Conservation (phyloP, 2,113 vertebrate species). For the Onychorhynchus coronatus region DNA sequence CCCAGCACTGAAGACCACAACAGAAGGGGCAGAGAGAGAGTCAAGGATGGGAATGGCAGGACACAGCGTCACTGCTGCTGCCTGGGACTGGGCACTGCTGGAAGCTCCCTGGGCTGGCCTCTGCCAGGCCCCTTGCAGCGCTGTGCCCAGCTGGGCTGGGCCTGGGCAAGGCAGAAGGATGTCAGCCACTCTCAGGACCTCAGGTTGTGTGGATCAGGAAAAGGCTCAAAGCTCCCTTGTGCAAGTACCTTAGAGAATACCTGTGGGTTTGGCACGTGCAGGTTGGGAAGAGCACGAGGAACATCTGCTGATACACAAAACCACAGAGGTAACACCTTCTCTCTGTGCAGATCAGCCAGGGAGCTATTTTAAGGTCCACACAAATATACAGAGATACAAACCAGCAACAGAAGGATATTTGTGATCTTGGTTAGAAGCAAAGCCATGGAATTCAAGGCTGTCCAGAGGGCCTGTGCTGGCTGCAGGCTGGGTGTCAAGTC, state of each 20-base stretch:
- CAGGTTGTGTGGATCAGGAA: background rate
- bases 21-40: background rate
- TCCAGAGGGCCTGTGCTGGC: background rate
- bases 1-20: background rate
- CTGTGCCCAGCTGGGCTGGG: background rate
- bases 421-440: background rate
- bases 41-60: background rate
- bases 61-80: background rate
- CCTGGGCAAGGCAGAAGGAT: background rate
- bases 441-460: background rate
- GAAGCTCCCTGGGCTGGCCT: background rate
- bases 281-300: background rate
- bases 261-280: background rate
- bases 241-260: background rate
- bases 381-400: rapidly evolving
- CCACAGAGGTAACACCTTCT: background rate
- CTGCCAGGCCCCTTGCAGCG: background rate
- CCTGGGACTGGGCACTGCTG: background rate
- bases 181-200: background rate
- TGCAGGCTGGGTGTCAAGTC: background rate
- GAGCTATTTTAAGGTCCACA: background rate
- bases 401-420: background rate
- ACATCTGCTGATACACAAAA: background rate
- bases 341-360: background rate
- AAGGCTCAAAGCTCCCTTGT: background rate